Percentiles rank a stretch among this genome's conserved stretches.
These are phyloP conservation scores for Neuroterus valhalla DNA, from an alignment of 1,140 invertebrate species.

Conservation along the genomic window DNA sequence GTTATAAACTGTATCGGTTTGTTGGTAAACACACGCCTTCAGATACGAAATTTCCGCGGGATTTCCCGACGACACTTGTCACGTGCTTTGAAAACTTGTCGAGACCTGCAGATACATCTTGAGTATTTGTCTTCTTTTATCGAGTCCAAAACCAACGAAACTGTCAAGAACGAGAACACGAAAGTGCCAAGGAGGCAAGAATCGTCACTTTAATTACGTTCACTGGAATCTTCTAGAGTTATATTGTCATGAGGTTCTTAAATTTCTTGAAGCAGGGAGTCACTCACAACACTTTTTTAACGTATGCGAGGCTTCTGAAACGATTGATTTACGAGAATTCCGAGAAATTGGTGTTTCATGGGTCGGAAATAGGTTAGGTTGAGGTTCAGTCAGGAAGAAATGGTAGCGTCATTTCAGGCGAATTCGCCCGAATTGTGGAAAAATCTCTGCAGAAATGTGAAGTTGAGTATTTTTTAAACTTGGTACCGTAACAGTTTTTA, in stretches of 20 bases:
- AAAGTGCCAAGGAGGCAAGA: not conserved
- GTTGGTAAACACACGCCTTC: conserved; percentile 25
- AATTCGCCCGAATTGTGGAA: not conserved
- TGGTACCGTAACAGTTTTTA: not conserved
- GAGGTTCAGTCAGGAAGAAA: not conserved
- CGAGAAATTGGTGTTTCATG: not conserved
- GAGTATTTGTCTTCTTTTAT: not conserved
- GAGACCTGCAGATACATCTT: not conserved
- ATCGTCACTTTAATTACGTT: conserved; percentile 1
- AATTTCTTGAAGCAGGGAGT: not conserved
- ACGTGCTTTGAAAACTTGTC: not conserved
- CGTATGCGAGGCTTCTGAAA: not conserved
- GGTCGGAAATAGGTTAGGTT: conserved; percentile 9
- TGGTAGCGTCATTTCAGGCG: conserved; percentile 11
- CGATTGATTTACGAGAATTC: not conserved
- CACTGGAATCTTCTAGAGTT: not conserved
- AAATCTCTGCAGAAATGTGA: too few species aligned
- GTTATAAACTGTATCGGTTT: conserved; percentile 28
- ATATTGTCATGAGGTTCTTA: not conserved
- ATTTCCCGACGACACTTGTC: conserved; percentile 19
- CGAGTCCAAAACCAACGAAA: conserved; percentile 1
- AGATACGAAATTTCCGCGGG: conserved; percentile 17
- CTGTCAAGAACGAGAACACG: not conserved
- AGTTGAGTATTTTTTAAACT: not conserved
- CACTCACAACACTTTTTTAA: not conserved